A percentile compares a stretch with the other conserved stretches of the same genome.
phyloP scores from a whole-genome alignment of 2,888 invertebrate species.

The Aphodius sticticus region DNA sequence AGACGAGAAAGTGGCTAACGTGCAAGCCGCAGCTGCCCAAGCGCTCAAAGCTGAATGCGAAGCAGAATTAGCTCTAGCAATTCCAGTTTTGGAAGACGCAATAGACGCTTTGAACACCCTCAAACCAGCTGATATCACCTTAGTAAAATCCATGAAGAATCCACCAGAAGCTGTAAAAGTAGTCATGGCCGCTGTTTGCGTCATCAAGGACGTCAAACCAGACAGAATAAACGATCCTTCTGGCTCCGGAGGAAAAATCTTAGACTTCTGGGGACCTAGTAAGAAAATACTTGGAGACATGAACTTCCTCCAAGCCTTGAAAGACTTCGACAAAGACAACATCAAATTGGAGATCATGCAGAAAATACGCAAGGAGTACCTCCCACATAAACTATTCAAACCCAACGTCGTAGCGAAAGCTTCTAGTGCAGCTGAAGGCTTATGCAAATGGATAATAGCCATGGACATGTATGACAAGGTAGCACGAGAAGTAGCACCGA shows the following conservation, averaged over 20 bases:
- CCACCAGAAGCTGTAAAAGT: conserved; percentile 83
- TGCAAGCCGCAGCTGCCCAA: conserved; percentile 85
- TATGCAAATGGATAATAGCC: conserved; percentile 90
- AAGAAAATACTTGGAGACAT: conserved; percentile 83
- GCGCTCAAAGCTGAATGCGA: conserved; percentile 90
- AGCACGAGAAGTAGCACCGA: conserved; percentile 84
- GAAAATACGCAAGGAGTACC: conserved; percentile 78
- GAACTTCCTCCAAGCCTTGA: conserved; percentile 76
- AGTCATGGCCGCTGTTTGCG: conserved; percentile 91
- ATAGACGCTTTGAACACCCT: conserved; percentile 82
- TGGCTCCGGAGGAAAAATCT: conserved; percentile 69
- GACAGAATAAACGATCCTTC: conserved; percentile 78
- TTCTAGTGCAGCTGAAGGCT: conserved; percentile 92
- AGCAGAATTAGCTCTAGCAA: conserved; percentile 87
- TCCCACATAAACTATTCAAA: conserved; percentile 80
- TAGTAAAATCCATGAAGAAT: conserved; percentile 90
- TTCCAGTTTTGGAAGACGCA: conserved; percentile 82
- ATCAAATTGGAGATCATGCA: conserved; percentile 77
- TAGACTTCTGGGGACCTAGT: conserved; percentile 88
- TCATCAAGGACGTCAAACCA: conserved; percentile 82
- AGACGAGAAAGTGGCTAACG: conserved; percentile 88
- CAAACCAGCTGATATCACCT: conserved; percentile 84
- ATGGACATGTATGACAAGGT: conserved; percentile 90
- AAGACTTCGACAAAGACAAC: conserved; percentile 86
- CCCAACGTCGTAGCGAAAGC: conserved; percentile 85